A percentile compares a stretch with the other conserved stretches of the same genome.
phyloP scores from a whole-genome alignment of 2,113 vertebrate genomes.

The Psophia crepitans region DNA sequence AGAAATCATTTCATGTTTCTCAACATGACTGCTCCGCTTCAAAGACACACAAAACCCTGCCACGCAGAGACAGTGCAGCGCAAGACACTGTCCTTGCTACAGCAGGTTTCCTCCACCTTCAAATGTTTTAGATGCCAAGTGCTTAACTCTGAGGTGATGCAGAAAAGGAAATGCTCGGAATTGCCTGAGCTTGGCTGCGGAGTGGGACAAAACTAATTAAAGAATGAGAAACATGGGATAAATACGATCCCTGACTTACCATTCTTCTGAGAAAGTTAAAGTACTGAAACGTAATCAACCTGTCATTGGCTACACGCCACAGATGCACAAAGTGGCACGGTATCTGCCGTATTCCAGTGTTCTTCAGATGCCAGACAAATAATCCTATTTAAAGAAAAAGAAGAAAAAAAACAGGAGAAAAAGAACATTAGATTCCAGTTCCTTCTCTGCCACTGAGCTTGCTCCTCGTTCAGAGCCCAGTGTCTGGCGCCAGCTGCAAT shows the following conservation, averaged over 20 bases:
- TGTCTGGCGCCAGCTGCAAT: background rate
- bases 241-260: conserved; percentile 69
- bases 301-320: conserved; percentile 57
- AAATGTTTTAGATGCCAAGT: background rate
- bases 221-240: background rate
- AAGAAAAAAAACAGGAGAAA: background rate
- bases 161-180: fast-evolving
- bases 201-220: background rate
- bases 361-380: conserved; percentile 70
- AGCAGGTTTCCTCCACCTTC: background rate
- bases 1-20: background rate
- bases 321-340: conserved; percentile 67
- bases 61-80: no score
- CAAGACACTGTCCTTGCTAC: background rate
- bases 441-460: background rate
- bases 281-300: conserved; percentile 84
- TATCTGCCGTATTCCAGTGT: conserved; percentile 17
- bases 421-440: background rate
- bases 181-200: background rate
- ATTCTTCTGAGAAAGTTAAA: conserved; percentile 85
- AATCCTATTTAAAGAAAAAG: conserved; percentile 30
- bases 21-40: background rate
- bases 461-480: background rate
- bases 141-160: background rate
- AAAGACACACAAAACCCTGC: background rate